Conservation (phyloP, 1,140 invertebrate genomes). For the Diprion similis region DNA sequence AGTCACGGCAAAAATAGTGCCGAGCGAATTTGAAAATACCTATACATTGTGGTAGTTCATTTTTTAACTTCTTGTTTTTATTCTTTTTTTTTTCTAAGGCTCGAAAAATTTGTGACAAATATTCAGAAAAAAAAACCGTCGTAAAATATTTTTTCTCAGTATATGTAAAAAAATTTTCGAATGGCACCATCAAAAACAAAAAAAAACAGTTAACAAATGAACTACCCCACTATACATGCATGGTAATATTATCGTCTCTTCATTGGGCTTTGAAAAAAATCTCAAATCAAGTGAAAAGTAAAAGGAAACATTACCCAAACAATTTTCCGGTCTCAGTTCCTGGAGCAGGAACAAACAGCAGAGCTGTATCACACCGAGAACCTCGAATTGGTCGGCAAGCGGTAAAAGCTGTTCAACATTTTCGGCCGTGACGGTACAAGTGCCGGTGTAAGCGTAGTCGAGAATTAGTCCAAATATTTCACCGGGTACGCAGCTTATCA, state of each 20-base stretch:
- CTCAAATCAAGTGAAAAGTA: slow-evolving; percentile 20
- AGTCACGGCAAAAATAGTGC: slow-evolving; percentile 74
- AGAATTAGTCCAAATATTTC: slow-evolving; percentile 77
- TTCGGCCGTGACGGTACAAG: slow-evolving; percentile 71
- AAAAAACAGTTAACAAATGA: slow-evolving; percentile 22
- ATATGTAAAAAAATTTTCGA: no score
- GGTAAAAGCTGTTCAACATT: slow-evolving; percentile 81
- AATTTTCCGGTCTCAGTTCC: slow-evolving; percentile 74
- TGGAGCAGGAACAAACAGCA: slow-evolving; percentile 77
- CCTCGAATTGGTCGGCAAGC: slow-evolving; percentile 79
- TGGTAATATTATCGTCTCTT: no score
- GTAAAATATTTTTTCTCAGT: no score
- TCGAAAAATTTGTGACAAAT: no score
- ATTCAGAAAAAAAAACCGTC: neutral
- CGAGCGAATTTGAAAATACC: slow-evolving; percentile 74
- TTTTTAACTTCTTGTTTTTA: no score
- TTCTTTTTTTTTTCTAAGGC: no score
- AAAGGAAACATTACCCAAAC: slow-evolving; percentile 65
- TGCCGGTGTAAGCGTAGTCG: slow-evolving; percentile 82
- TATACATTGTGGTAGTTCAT: slow-evolving; percentile 27
- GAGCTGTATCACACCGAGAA: slow-evolving; percentile 77
- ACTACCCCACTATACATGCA: no score
- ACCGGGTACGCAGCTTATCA: slow-evolving; percentile 73
- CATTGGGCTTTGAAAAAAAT: neutral
- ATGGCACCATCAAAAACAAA: slow-evolving; percentile 13